Evolutionary conservation across 1,140 invertebrate species (phyloP).

Genomic region (Andrena cerasifolii): DNA sequence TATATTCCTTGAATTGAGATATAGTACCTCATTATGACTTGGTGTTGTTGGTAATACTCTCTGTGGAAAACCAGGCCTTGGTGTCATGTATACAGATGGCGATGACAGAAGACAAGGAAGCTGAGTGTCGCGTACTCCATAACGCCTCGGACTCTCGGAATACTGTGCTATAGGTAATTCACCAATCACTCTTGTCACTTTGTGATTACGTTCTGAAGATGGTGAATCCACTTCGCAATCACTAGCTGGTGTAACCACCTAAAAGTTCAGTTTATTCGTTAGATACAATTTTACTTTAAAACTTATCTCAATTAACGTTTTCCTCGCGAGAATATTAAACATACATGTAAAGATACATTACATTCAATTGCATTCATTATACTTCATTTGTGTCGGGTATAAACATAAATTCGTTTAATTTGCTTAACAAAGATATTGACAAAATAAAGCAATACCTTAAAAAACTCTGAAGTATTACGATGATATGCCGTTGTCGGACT

Average conservation of each 20-base stretch:
- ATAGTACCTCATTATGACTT: slow-evolving; percentile 80
- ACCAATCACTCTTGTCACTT: slow-evolving; percentile 91
- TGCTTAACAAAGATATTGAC: slow-evolving; percentile 5
- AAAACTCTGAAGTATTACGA: slow-evolving; percentile 82
- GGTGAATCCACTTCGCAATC: slow-evolving; percentile 82
- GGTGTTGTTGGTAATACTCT: slow-evolving; percentile 82
- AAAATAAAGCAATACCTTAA: slow-evolving; percentile 78
- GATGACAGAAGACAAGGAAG: slow-evolving; percentile 85
- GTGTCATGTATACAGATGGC: slow-evolving; percentile 86
- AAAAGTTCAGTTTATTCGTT: slow-evolving; percentile 35
- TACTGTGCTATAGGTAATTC: slow-evolving; percentile 95
- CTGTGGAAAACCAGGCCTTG: slow-evolving; percentile 89
- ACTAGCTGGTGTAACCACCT: slow-evolving; percentile 82
- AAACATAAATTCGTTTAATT: not conserved
- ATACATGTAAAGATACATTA: not conserved
- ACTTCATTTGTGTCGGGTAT: not conserved
- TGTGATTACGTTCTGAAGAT: slow-evolving; percentile 81
- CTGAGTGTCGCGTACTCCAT: slow-evolving; percentile 86
- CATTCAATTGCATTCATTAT: not conserved
- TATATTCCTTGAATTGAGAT: slow-evolving; percentile 18
- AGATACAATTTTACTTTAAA: slow-evolving; percentile 1
- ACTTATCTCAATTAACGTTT: not conserved
- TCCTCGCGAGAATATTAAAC: not conserved
- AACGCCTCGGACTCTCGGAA: slow-evolving; percentile 94
- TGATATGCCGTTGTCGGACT: slow-evolving; percentile 80